Conservation (phyloP, 2,797 vertebrate species). For the Rhinophrynus dorsalis region DNA sequence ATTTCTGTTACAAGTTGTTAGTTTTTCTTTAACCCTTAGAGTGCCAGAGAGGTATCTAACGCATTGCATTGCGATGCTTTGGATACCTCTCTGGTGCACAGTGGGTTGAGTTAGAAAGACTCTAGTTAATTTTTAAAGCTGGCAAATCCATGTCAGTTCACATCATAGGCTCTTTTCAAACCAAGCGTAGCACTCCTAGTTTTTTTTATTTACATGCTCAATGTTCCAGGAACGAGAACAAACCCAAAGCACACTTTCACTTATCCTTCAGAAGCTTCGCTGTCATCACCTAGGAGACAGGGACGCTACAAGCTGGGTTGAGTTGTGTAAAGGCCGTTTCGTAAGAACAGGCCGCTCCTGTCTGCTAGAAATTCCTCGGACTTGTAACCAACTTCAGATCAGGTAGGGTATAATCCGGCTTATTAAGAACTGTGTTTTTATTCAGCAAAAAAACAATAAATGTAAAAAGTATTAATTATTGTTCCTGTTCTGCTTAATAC, state of each 20-base stretch:
- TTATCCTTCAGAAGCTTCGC: conserved; percentile 61
- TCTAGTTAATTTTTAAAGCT: conserved; percentile 16
- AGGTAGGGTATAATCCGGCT: conserved; percentile 53
- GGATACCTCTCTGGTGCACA: too few species aligned
- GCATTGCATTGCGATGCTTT: too few species aligned
- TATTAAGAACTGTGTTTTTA: not conserved
- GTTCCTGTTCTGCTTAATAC: too few species aligned
- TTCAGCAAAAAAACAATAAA: too few species aligned
- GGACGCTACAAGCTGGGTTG: conserved; percentile 71
- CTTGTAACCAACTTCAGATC: conserved; percentile 41
- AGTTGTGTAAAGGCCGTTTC: conserved; percentile 57
- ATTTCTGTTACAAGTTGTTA: too few species aligned
- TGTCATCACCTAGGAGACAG: conserved; percentile 82
- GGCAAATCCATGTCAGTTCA: not conserved
- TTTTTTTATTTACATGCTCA: conserved; percentile 46
- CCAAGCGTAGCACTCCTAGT: conserved; percentile 37
- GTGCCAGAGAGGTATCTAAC: too few species aligned
- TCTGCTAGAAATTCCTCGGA: conserved; percentile 51
- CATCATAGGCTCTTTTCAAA: not conserved
- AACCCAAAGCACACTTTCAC: conserved; percentile 68
- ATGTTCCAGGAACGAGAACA: conserved; percentile 55
- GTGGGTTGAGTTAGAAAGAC: not conserved
- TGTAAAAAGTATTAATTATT: too few species aligned
- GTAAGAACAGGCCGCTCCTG: conserved; percentile 55
- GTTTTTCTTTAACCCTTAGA: too few species aligned